phyloP scores from a whole-genome alignment of 2,888 invertebrate species.

The Pristionchus arcanus region DNA sequence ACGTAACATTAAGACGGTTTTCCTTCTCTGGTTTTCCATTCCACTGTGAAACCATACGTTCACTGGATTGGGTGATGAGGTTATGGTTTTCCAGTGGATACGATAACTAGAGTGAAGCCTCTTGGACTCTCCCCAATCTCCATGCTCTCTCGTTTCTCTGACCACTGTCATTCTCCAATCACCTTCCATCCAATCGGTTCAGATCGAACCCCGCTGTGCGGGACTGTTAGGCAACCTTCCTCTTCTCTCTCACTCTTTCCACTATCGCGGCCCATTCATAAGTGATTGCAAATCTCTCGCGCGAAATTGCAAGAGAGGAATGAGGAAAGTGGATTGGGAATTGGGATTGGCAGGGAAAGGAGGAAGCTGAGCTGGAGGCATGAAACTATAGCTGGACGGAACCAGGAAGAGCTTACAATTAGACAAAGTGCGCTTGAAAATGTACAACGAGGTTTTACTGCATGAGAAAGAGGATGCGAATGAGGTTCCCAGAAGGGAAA shows the following conservation, averaged over 20 bases:
- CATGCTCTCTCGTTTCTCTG: neutral
- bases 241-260: neutral
- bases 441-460: neutral
- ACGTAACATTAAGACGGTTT: no score
- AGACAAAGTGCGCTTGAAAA: neutral
- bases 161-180: neutral
- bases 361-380: neutral
- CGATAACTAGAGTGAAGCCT: no score
- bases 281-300: constrained; percentile 39
- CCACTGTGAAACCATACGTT: no score
- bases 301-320: neutral
- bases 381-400: neutral
- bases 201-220: constrained; percentile 41
- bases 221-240: constrained; percentile 37
- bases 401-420: no score
- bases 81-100: no score
- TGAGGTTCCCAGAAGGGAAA: neutral
- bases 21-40: no score
- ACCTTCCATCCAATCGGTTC: neutral
- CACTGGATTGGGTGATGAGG: no score
- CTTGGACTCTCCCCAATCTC: neutral
- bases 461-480: neutral
- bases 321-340: constrained; percentile 21
- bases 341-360: neutral
- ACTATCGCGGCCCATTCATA: constrained; percentile 3